Evolutionary conservation across 2,113 vertebrate genomes (phyloP).

Genomic region (Embiotoca jacksoni): DNA sequence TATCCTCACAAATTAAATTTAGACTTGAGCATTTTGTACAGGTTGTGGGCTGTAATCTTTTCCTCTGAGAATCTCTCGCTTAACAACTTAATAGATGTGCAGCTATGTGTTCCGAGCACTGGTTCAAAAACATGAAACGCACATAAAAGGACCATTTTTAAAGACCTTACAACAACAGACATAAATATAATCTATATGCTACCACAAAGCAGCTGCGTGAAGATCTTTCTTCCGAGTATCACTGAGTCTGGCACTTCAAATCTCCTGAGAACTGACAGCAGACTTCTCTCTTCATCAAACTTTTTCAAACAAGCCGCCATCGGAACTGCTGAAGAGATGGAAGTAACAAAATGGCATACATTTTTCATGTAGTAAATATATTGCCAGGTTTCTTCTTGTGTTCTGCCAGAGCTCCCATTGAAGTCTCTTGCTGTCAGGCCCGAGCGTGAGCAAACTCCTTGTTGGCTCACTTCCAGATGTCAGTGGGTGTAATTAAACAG

Average conservation of each 20-base stretch:
- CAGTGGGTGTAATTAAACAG: conserved; percentile 31
- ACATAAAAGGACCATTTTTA: conserved; percentile 21
- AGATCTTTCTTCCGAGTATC: conserved; percentile 10
- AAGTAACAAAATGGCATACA: conserved; percentile 58
- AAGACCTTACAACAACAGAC: conserved; percentile 18
- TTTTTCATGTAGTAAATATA: conserved; percentile 53
- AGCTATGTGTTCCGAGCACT: conserved; percentile 1
- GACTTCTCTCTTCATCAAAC: conserved; percentile 54
- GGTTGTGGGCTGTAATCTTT: conserved; percentile 42
- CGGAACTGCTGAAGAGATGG: conserved; percentile 38
- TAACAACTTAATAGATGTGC: conserved; percentile 35
- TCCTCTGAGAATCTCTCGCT: conserved; percentile 10
- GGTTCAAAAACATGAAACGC: conserved; percentile 3
- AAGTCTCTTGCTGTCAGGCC: conserved; percentile 27
- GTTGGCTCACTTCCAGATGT: conserved; percentile 40
- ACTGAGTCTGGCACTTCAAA: conserved; percentile 42
- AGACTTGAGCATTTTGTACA: conserved; percentile 20
- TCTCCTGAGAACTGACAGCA: conserved; percentile 48
- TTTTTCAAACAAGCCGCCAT: conserved; percentile 36
- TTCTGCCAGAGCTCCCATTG: conserved; percentile 40
- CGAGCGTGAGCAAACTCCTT: conserved; percentile 2
- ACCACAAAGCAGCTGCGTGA: conserved; percentile 4
- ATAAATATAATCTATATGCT: conserved; percentile 20
- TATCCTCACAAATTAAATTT: conserved; percentile 57
- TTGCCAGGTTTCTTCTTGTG: conserved; percentile 33